Conservation (phyloP, 2,888 invertebrate genomes). For the Malthinus flaveolus region DNA sequence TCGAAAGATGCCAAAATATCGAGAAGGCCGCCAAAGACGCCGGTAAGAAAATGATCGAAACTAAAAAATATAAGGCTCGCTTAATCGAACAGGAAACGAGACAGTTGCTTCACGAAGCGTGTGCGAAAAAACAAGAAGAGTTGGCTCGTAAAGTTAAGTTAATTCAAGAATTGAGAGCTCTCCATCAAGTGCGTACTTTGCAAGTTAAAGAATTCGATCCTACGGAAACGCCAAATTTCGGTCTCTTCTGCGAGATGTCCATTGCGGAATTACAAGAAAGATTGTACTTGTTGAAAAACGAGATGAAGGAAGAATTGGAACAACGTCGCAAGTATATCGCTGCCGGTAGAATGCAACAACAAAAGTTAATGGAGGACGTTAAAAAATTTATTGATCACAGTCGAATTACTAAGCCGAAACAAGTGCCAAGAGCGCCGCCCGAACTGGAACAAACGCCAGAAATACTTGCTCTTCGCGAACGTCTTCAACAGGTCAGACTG, state of each 20-base stretch:
- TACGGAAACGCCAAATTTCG: slow-evolving; percentile 62
- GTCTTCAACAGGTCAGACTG: slow-evolving; percentile 58
- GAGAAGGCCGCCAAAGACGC: slow-evolving; percentile 59
- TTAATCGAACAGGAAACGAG: slow-evolving; percentile 58
- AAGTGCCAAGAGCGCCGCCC: slow-evolving; percentile 31
- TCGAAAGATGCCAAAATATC: slow-evolving; percentile 56
- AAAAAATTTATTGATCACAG: slow-evolving; percentile 55
- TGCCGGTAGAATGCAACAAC: slow-evolving; percentile 55
- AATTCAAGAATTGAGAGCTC: slow-evolving; percentile 52
- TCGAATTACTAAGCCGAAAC: slow-evolving; percentile 45
- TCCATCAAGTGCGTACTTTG: slow-evolving; percentile 46
- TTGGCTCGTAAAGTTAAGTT: slow-evolving; percentile 49
- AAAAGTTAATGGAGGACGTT: slow-evolving; percentile 56
- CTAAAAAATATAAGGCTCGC: slow-evolving; percentile 56
- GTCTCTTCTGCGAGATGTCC: slow-evolving; percentile 68
- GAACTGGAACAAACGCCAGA: slow-evolving; percentile 51
- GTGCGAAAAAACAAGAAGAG: slow-evolving; percentile 48
- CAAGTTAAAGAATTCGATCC: slow-evolving; percentile 59
- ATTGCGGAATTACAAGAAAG: slow-evolving; percentile 64
- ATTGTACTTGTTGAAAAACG: slow-evolving; percentile 56
- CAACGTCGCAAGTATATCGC: slow-evolving; percentile 55
- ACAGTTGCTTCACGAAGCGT: slow-evolving; percentile 44
- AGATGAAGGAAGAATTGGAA: slow-evolving; percentile 59
- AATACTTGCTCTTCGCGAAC: slow-evolving; percentile 56
- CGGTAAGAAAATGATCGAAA: slow-evolving; percentile 57